Evolutionary conservation across 1,140 invertebrate species (phyloP), one percentile per base, ranked within the genome.

Genomic region (Neodiprion lecontei): DNA sequence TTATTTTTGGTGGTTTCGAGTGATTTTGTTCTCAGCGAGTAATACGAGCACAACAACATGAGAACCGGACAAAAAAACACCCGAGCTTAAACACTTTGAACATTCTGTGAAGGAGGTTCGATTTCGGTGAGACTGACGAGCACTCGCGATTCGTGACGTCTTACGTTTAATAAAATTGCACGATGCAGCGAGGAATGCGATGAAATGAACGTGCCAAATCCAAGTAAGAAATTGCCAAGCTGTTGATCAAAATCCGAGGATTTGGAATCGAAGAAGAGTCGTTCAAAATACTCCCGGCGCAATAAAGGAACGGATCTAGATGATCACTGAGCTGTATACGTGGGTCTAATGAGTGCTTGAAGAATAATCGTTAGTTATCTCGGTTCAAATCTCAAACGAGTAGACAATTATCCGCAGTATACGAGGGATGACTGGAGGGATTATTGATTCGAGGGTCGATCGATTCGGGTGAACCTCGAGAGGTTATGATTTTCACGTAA

Each of bases 381-480:
- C n/a, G 53, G n/a, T 61, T 61, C 53, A 61, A 61, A 61, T 61
- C n/a, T 61, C 53, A 61, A 61, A 61, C 53, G 53, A 61, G 53
- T 61, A 61, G 53, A 61, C 53, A 61, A 61, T 61, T 61, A 61
- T 40, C 53, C n/a, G 53, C n/a, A 61, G 53, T 14, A 61, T 40
- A 17, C 53, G 53, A 61, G 11, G 11, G 53, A 21, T 21, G 53
- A 17, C 53, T 61, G 4, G 53, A 61, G 5, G 53, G n/a, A 61
- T 61, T 7, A 61, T 61, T 61, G 53, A 61, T 61, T 61, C 53
- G 11, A 9, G 5, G 11, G 3, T 17, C n/a, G 53, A 61, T 61
- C 53, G n/a, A 61, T 61, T 40, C 28, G 28, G 28, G 28, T 5
- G 5, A 40, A 40, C 28, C 28, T 40, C 28, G 28, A 40, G 28